Evolutionary conservation across 2,888 invertebrate species (phyloP).

Genomic region (Hydropsyche betteni): DNA sequence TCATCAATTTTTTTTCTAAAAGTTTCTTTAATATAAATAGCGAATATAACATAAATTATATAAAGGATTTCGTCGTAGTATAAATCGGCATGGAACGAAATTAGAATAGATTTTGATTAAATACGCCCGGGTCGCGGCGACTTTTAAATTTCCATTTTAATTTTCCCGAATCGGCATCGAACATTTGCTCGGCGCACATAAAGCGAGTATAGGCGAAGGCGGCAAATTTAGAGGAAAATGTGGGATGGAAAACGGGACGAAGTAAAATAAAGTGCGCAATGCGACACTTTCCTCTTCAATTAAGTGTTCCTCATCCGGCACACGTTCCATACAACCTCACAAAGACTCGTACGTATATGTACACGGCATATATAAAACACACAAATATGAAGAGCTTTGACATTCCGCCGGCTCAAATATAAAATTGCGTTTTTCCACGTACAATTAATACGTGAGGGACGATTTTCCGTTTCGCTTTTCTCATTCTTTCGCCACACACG

Average conservation of each 20-base stretch:
- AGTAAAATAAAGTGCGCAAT: conserved; percentile 37
- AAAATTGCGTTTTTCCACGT: conserved; percentile 21
- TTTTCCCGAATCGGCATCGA: no score
- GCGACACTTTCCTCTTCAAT: conserved; percentile 41
- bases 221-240: conserved; percentile 23
- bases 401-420: conserved; percentile 15
- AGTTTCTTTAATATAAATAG: no score
- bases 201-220: neutral
- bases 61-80: no score
- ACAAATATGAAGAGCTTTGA: conserved; percentile 2
- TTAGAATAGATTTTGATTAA: no score
- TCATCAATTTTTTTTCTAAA: no score
- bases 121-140: no score
- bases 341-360: neutral
- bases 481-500: neutral
- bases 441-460: conserved; percentile 18
- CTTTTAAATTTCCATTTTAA: no score
- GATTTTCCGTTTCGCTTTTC: neutral
- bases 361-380: neutral
- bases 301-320: conserved; percentile 37
- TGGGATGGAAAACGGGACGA: conserved; percentile 10
- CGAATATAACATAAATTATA: no score
- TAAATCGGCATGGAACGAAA: no score
- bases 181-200: neutral
- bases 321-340: neutral